Evolutionary conservation across 1,140 invertebrate species (phyloP).

Genomic region (Cylas formicarius): DNA sequence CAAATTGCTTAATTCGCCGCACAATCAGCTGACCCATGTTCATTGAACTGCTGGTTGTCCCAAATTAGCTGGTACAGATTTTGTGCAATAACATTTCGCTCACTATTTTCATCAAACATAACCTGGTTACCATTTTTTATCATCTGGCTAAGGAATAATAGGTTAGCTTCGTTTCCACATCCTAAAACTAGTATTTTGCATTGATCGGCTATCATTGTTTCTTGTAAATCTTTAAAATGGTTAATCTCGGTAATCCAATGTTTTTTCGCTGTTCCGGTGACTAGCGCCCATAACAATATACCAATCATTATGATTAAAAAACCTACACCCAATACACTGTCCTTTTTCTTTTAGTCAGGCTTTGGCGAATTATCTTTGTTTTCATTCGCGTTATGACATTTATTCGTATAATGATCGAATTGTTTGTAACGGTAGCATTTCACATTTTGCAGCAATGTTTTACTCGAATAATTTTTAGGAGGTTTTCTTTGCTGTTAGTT

Average conservation of each 20-base stretch:
- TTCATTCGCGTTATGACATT: slow-evolving; percentile 6
- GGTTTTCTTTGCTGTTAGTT: background rate
- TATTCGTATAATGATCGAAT: slow-evolving; percentile 12
- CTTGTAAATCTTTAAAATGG: no score
- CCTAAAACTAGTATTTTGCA: no score
- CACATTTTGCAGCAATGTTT: background rate
- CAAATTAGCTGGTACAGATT: no score
- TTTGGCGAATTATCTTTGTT: background rate
- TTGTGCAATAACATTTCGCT: slow-evolving; percentile 7
- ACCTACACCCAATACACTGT: slow-evolving; percentile 12
- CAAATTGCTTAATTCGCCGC: no score
- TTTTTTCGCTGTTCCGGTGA: background rate
- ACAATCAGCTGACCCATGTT: no score
- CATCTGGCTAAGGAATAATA: slow-evolving; percentile 4
- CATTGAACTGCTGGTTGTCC: no score
- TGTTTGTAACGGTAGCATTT: slow-evolving; percentile 14
- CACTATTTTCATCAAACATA: slow-evolving; percentile 1
- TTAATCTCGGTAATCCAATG: slow-evolving; percentile 6
- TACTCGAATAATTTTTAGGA: background rate
- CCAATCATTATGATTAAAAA: slow-evolving; percentile 25
- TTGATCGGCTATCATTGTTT: slow-evolving; percentile 12
- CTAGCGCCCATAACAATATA: slow-evolving; percentile 31
- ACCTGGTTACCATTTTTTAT: slow-evolving; percentile 6
- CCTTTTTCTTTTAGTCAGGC: no score
- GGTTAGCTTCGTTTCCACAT: background rate